These are phyloP conservation scores for Pachliopta kotzebuea DNA, from an alignment of 2,888 invertebrate genomes.

Conservation along the genomic window DNA sequence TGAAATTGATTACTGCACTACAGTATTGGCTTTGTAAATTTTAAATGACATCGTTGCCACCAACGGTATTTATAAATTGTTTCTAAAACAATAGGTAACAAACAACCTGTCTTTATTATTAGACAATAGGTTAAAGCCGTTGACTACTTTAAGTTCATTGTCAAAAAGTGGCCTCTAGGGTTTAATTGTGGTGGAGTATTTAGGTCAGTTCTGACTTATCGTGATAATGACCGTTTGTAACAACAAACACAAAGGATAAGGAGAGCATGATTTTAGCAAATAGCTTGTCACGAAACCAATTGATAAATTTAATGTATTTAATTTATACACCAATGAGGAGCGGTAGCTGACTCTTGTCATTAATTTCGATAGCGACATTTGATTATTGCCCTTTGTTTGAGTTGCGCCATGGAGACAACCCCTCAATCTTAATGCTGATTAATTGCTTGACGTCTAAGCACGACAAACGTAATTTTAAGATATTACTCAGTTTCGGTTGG, in stretches of 20 bases:
- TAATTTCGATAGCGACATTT: conserved; percentile 50
- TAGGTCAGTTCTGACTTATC: conserved; percentile 48
- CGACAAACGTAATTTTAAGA: conserved; percentile 26
- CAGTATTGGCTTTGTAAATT: conserved; percentile 8
- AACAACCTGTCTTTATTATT: conserved; percentile 34
- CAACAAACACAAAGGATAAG: conserved; percentile 38
- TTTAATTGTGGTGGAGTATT: conserved; percentile 47
- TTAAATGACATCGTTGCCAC: conserved; percentile 7
- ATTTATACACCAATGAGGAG: conserved; percentile 47
- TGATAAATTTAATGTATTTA: conserved; percentile 54
- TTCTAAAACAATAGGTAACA: conserved; percentile 34
- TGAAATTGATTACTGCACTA: conserved; percentile 11
- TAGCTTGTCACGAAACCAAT: conserved; percentile 63
- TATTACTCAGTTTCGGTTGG: conserved; percentile 26
- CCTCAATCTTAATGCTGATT: conserved; percentile 29
- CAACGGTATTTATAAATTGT: conserved; percentile 31
- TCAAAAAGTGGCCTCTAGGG: conserved; percentile 54
- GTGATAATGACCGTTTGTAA: conserved; percentile 45
- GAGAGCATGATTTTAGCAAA: conserved; percentile 52
- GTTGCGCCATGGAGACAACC: conserved; percentile 22
- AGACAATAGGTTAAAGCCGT: conserved; percentile 42
- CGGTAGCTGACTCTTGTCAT: conserved; percentile 51
- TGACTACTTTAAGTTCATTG: conserved; percentile 73
- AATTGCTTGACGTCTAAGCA: conserved; percentile 28
- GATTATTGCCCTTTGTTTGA: conserved; percentile 49